Percentiles rank a stretch among this genome's conserved stretches.
Evolutionary conservation across 2,888 invertebrate species (phyloP).

Genomic region (Ceriagrion tenellum): DNA sequence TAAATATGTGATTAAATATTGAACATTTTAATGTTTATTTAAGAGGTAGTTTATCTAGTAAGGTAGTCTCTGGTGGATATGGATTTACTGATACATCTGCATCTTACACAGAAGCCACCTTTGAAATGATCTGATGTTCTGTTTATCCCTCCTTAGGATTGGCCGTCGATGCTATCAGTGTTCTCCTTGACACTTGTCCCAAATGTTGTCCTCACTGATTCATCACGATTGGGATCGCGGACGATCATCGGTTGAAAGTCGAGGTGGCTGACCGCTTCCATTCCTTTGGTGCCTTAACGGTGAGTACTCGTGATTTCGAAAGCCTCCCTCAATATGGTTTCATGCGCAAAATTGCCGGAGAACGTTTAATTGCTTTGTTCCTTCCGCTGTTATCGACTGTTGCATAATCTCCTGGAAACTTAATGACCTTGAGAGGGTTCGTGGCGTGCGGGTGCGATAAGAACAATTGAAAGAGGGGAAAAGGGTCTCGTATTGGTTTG

Average conservation of each 20-base stretch:
- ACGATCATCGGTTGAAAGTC: neutral
- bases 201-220: neutral
- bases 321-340: neutral
- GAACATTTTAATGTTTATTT: no score
- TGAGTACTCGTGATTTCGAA: neutral
- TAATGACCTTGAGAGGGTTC: conserved; percentile 48
- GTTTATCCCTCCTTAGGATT: neutral
- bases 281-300: neutral
- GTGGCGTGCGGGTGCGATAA: conserved; percentile 58
- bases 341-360: neutral
- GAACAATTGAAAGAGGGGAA: neutral
- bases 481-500: neutral
- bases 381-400: conserved; percentile 9
- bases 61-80: no score
- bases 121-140: neutral
- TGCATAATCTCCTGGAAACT: conserved; percentile 40
- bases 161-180: neutral
- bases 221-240: neutral
- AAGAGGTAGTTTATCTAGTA: no score
- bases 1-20: no score
- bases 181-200: neutral
- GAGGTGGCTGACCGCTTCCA: conserved; percentile 21
- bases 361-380: neutral
- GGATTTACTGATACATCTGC: no score
- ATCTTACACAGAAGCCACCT: neutral